A percentile compares a stretch with the other conserved stretches of the same genome.
Conservation (phyloP, 2,113 vertebrate species). For the Okapia johnstoni region DNA sequence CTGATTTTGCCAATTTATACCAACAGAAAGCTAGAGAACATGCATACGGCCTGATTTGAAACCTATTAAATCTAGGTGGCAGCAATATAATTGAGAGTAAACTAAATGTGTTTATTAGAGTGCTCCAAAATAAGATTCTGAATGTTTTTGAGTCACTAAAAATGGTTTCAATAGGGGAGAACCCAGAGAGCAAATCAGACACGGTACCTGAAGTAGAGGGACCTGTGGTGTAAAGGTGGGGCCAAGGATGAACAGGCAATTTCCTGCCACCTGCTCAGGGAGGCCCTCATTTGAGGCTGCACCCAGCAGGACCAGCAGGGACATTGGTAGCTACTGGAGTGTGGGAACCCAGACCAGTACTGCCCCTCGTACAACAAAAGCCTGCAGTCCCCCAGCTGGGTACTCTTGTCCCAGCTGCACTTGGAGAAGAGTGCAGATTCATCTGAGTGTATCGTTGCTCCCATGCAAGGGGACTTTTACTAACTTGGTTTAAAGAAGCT, state of each 20-base stretch:
- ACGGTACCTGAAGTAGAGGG: neutral
- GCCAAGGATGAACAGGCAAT: slow-evolving; percentile 88
- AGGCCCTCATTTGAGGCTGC: slow-evolving; percentile 86
- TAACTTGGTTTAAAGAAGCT: neutral
- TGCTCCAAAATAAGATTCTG: neutral
- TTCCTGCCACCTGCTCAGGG: slow-evolving; percentile 86
- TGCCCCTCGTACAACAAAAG: slow-evolving; percentile 92
- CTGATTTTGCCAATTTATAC: neutral
- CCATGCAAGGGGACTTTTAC: neutral
- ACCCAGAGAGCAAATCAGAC: neutral
- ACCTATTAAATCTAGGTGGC: neutral
- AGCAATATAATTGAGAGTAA: neutral
- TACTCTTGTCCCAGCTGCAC: slow-evolving; percentile 89
- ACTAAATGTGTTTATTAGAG: neutral
- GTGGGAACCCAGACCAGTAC: slow-evolving; percentile 86
- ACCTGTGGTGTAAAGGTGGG: neutral
- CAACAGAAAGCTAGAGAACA: neutral
- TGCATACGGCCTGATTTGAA: neutral
- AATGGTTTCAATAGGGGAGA: neutral
- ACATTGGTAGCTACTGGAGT: slow-evolving; percentile 78
- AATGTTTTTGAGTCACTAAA: neutral
- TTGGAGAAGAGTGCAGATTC: slow-evolving; percentile 82
- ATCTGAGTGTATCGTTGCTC: neutral
- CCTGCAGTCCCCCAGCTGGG: slow-evolving; percentile 88
- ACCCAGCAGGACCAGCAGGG: slow-evolving; percentile 83